These are phyloP conservation scores for Polydrusus pterygomalis DNA, from an alignment of 2,888 invertebrate species.

Conservation along the genomic window DNA sequence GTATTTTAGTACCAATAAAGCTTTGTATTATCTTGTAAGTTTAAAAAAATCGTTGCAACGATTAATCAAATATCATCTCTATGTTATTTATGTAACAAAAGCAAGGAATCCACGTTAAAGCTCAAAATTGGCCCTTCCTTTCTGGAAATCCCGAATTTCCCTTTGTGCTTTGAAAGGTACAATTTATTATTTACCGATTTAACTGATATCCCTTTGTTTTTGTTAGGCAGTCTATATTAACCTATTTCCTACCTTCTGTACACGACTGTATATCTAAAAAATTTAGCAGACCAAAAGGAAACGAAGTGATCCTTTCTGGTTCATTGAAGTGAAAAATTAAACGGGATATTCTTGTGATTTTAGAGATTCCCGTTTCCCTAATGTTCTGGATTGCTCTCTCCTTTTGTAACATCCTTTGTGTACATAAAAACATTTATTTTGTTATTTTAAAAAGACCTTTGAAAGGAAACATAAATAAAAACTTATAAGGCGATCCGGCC, in stretches of 20 bases:
- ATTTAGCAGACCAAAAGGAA: constrained; percentile 12
- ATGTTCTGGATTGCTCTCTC: constrained; percentile 9
- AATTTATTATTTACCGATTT: not conserved
- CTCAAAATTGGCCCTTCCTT: constrained; percentile 2
- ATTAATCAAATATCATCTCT: too few relatives aligned
- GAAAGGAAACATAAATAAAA: constrained; percentile 3
- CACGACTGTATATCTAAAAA: not conserved
- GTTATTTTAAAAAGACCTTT: constrained; percentile 21
- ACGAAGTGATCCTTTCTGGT: constrained; percentile 34
- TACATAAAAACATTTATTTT: constrained; percentile 22
- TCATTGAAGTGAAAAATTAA: constrained; percentile 41
- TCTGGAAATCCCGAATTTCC: not conserved
- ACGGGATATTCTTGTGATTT: constrained; percentile 36
- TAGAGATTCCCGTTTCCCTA: constrained; percentile 14
- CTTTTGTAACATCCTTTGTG: constrained; percentile 8
- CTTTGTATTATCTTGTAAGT: too few relatives aligned
- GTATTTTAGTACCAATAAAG: too few relatives aligned
- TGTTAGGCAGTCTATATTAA: not conserved
- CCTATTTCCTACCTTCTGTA: not conserved
- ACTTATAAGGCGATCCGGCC: too few relatives aligned
- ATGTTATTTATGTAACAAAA: too few relatives aligned
- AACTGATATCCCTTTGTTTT: not conserved
- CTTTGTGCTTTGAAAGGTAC: not conserved
- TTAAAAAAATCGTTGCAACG: too few relatives aligned
- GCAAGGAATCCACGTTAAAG: too few relatives aligned